These are phyloP conservation scores for Diprion similis DNA, from an alignment of 1,140 invertebrate genomes.

Conservation along the genomic window DNA sequence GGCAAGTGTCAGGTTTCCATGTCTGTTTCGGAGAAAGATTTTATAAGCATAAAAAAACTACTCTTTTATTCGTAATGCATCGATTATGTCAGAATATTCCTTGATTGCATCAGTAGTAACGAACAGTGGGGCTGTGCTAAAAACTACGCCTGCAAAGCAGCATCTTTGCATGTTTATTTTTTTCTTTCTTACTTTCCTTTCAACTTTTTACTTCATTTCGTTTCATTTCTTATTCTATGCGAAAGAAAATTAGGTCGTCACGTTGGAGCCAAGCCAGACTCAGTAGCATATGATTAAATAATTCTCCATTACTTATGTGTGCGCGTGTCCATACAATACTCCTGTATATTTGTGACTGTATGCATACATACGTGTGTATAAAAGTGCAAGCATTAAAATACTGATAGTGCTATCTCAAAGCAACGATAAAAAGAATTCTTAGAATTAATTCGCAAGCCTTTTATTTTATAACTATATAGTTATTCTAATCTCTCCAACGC, in stretches of 20 bases:
- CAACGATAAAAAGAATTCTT: constrained; percentile 56
- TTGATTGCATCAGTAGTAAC: neutral
- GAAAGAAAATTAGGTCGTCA: constrained; percentile 57
- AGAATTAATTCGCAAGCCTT: constrained; percentile 12
- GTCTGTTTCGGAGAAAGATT: no score
- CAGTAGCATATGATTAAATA: constrained; percentile 58
- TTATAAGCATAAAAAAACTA: no score
- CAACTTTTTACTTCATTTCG: no score
- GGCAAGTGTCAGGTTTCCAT: no score
- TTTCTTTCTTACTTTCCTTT: no score
- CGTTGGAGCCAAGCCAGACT: constrained; percentile 51
- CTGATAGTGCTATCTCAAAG: constrained; percentile 60
- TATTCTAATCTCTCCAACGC: neutral
- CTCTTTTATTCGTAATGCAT: no score
- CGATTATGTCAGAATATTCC: no score
- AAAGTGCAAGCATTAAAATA: constrained; percentile 61
- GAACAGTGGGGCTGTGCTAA: neutral
- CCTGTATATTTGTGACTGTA: neutral
- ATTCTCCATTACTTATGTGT: constrained; percentile 54
- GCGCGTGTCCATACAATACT: no score
- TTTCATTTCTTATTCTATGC: constrained; percentile 1
- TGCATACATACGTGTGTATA: constrained; percentile 29
- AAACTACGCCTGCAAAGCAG: neutral
- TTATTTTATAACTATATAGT: constrained; percentile 12
- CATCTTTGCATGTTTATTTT: no score